Conservation (phyloP, 2,797 vertebrate species). For the Ceryle rudis region DNA sequence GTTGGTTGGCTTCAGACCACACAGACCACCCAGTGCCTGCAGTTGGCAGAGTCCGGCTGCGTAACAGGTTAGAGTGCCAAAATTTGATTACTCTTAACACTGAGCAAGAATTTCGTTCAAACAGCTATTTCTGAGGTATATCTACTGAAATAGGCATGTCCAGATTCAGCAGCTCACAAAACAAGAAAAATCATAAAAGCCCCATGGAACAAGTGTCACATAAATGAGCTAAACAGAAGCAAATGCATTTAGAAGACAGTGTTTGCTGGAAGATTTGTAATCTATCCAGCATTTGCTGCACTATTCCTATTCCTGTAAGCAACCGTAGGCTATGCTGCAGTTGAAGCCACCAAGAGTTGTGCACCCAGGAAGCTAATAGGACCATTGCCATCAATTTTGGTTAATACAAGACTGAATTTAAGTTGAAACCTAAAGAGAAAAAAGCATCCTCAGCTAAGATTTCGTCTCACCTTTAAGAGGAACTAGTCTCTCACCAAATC, state of each 20-base stretch:
- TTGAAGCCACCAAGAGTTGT: neutral
- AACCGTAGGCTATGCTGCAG: accelerated
- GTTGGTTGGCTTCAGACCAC: neutral
- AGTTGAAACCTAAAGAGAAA: neutral
- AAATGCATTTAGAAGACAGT: neutral
- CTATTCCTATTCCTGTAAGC: neutral
- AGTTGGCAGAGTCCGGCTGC: neutral
- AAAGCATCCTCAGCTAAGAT: neutral
- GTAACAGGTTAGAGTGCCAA: neutral
- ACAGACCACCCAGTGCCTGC: neutral
- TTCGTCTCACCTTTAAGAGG: neutral
- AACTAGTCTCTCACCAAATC: neutral
- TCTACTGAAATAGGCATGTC: neutral
- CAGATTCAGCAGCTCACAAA: neutral
- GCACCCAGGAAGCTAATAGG: neutral
- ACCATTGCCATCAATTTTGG: accelerated
- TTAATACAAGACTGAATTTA: neutral
- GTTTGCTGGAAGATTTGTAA: neutral
- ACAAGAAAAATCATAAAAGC: neutral
- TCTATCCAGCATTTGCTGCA: neutral
- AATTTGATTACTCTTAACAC: neutral
- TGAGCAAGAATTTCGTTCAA: neutral
- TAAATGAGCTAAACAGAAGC: neutral
- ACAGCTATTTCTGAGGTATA: accelerated
- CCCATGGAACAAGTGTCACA: neutral